Evolutionary conservation across 35 echinoderm and acorn worm genomes (phyloP).

Genomic region (Ophioderma brevispina): DNA sequence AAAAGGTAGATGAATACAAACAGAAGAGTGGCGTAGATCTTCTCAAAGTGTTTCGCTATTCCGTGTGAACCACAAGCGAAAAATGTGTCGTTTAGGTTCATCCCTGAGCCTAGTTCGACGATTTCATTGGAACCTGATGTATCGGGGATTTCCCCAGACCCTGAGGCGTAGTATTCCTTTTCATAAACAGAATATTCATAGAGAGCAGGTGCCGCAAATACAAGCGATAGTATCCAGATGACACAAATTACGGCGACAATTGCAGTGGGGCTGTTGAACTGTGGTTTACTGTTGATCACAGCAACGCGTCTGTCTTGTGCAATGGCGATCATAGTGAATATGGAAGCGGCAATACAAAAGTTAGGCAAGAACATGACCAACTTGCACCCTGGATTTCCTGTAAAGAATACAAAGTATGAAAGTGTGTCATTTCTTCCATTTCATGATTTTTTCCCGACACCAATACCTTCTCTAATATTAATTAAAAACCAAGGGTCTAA

Average conservation of each 20-base stretch:
- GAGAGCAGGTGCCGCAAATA: constrained; percentile 42
- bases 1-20: constrained; percentile 22
- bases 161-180: background rate
- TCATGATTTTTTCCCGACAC: too few species aligned
- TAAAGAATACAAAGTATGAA: constrained; percentile 15
- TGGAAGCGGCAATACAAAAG: constrained; percentile 59
- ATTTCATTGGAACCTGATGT: background rate
- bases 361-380: constrained; percentile 68
- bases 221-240: constrained; percentile 34
- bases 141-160: constrained; percentile 25
- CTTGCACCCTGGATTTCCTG: constrained; percentile 57
- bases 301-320: constrained; percentile 34
- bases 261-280: background rate
- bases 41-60: constrained; percentile 46
- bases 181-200: constrained; percentile 70
- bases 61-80: constrained; percentile 58
- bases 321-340: constrained; percentile 51
- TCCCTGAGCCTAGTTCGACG: background rate
- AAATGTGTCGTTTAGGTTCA: constrained; percentile 21
- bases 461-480: too few species aligned
- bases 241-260: background rate
- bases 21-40: constrained; percentile 45
- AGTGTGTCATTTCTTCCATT: too few species aligned
- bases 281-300: background rate
- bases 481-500: too few species aligned